Evolutionary conservation across 2,888 invertebrate genomes (phyloP), one percentile per base, ranked within the genome.

Genomic region (Andrena camellia): DNA sequence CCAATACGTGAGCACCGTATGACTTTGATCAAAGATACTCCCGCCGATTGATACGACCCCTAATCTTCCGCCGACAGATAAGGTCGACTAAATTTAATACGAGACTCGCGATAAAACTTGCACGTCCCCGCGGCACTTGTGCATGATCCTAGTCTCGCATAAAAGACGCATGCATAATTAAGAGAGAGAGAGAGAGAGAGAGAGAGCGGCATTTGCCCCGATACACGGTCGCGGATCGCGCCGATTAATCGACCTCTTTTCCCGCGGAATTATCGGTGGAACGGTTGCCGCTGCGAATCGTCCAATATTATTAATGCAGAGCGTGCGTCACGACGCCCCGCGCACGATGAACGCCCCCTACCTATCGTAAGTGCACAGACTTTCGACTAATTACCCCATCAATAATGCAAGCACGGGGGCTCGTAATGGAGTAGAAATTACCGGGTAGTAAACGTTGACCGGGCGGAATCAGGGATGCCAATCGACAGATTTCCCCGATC

Each of bases 381-480:
- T 77, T 78, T 77, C 81, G 68, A 78, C 80, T 87, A 85, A 87
- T 87, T 85, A 80, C 84, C 66, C 54, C 48, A 85, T 85, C 69
- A 87, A 85, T 84, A 87, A 87, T 87, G 81, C 87, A 87, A 42
- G 68, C 33, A n/a, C 83, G 20, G 48, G 80, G 74, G 60, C 80
- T 64, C 85, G 83, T 87, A 87, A 88, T 84, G 84, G 86, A 86
- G 87, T 78, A 90, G 85, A 90, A 91, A 92, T 91, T 91, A 90
- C 90, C 52, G 74, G 72, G 77, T 78, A 75, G 81, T 70, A 83
- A 88, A 75, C 74, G 79, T 75, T 75, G 81, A 69, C 78, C 83
- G 62, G 42, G 76, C 64, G 84, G 84, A 90, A 90, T 90, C 90
- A 83, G 88, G 59, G 83, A 71, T 50, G 23, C 73, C 70, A 70